These are phyloP conservation scores for Saguinus midas DNA, from an alignment of 2,113 vertebrate genomes.

Conservation along the genomic window DNA sequence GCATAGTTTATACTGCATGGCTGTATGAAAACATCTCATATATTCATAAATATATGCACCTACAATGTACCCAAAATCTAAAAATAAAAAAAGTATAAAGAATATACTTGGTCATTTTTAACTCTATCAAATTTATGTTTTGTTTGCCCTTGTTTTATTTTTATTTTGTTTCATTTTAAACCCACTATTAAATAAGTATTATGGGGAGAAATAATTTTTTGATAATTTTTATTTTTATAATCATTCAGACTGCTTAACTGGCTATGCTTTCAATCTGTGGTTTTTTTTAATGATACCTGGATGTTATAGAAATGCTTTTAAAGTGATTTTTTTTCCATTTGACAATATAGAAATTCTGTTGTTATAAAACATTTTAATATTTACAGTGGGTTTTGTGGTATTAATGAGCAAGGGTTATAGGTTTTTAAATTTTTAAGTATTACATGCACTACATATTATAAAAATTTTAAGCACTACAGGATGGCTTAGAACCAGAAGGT, in stretches of 20 bases:
- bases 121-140: neutral
- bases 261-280: neutral
- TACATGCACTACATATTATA: neutral
- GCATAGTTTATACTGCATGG: too few species aligned
- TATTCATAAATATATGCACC: too few species aligned
- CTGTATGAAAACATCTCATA: too few species aligned
- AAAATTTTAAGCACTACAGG: neutral
- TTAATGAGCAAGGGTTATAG: neutral
- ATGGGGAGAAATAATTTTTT: neutral
- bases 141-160: neutral
- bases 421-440: neutral
- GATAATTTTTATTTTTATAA: neutral
- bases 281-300: neutral
- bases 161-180: neutral
- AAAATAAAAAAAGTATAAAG: too few species aligned
- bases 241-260: neutral
- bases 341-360: neutral
- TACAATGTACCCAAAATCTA: too few species aligned
- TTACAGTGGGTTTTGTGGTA: neutral
- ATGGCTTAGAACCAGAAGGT: neutral
- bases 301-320: neutral
- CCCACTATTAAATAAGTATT: neutral
- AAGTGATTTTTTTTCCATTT: neutral
- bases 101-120: neutral
- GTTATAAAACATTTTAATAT: neutral